These are phyloP conservation scores for Brachynemurus nebulosus DNA, from an alignment of 2,888 invertebrate genomes.

Conservation along the genomic window DNA sequence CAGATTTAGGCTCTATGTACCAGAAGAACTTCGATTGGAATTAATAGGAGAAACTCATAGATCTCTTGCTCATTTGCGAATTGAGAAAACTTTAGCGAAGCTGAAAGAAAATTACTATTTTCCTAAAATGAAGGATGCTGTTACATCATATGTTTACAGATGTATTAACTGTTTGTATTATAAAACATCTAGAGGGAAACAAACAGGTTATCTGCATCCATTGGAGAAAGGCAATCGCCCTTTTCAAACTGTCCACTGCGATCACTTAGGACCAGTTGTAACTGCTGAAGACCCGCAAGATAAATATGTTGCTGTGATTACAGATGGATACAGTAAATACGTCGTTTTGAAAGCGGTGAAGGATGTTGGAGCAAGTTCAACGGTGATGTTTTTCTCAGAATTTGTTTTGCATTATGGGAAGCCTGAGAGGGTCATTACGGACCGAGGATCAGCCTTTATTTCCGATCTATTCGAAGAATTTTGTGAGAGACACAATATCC, in stretches of 20 bases:
- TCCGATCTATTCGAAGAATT: conserved; percentile 18
- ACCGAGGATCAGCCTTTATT: conserved; percentile 21
- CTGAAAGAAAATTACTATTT: conserved; percentile 14
- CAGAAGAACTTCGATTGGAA: not conserved
- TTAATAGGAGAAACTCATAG: conserved; percentile 5
- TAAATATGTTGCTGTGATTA: not conserved
- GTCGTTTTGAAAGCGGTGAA: not conserved
- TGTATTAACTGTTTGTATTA: conserved; percentile 10
- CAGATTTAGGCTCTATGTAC: conserved; percentile 9
- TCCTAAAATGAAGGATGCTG: conserved; percentile 11
- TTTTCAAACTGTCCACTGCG: conserved; percentile 13
- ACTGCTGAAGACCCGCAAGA: not conserved
- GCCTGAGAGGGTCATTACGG: conserved; percentile 19
- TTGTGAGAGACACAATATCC: conserved; percentile 16
- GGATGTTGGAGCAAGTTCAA: not conserved
- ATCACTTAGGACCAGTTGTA: conserved; percentile 11
- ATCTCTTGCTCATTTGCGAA: conserved; percentile 11
- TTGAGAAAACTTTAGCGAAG: conserved; percentile 11
- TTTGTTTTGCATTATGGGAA: conserved; percentile 19
- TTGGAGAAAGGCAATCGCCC: conserved; percentile 14
- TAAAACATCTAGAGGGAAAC: conserved; percentile 11
- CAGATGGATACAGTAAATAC: not conserved
- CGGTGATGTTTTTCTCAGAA: conserved; percentile 6
- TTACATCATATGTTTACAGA: conserved; percentile 10
- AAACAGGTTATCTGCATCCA: conserved; percentile 13